A percentile compares a stretch with the other conserved stretches of the same genome.
These are phyloP conservation scores for Lycophotia porphyrea DNA, from an alignment of 2,888 invertebrate genomes.

Conservation along the genomic window DNA sequence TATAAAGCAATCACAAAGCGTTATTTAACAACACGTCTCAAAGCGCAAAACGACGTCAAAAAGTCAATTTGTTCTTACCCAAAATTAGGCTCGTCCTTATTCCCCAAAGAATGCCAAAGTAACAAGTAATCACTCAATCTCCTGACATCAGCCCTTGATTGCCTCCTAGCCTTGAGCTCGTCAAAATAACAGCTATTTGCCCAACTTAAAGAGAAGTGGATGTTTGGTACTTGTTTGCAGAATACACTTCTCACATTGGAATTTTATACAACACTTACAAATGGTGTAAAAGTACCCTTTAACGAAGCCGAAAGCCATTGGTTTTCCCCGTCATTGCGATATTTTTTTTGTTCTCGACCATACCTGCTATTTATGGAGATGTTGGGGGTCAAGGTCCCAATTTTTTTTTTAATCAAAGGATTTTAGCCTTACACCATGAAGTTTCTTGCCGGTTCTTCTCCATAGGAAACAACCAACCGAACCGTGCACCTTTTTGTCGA, in stretches of 20 bases:
- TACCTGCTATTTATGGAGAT: too few relatives aligned
- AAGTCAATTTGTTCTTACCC: conserved; percentile 43
- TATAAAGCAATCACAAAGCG: conserved; percentile 31
- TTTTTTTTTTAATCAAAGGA: too few relatives aligned
- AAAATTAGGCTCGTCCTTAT: conserved; percentile 41
- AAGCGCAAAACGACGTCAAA: conserved; percentile 24
- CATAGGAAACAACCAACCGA: too few relatives aligned
- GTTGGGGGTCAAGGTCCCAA: too few relatives aligned
- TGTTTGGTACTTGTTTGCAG: neutral
- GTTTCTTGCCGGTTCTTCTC: too few relatives aligned
- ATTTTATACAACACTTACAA: conserved; percentile 18
- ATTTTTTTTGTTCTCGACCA: too few relatives aligned
- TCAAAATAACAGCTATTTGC: conserved; percentile 42
- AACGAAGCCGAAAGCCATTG: too few relatives aligned
- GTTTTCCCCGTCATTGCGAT: too few relatives aligned
- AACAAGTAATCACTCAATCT: conserved; percentile 49
- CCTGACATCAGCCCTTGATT: conserved; percentile 53
- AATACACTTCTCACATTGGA: neutral
- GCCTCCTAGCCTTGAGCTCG: conserved; percentile 36
- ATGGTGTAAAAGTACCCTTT: too few relatives aligned
- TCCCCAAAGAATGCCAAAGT: conserved; percentile 36
- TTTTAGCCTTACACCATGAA: too few relatives aligned
- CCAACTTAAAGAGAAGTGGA: neutral
- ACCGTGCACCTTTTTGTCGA: too few relatives aligned
- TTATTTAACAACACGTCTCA: conserved; percentile 27